phyloP scores from a whole-genome alignment of 2,797 vertebrate genomes.

The Epinephelus coioides region DNA sequence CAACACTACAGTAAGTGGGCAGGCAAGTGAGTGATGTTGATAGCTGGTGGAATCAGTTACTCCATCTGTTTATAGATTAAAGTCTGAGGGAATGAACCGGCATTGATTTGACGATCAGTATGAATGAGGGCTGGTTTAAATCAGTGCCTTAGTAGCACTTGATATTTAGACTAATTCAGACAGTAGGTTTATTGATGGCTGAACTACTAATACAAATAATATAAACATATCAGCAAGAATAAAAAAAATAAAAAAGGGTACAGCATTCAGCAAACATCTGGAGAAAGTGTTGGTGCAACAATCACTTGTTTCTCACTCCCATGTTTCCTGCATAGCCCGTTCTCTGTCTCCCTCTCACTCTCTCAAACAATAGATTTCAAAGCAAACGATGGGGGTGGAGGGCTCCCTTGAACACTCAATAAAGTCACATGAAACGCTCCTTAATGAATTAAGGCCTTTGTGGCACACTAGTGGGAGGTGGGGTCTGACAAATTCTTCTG shows the following conservation, averaged over 20 bases:
- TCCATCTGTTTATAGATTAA: constrained; percentile 62
- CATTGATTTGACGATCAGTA: constrained; percentile 60
- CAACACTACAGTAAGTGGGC: constrained; percentile 32
- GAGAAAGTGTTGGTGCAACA: constrained; percentile 11
- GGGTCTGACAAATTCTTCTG: constrained; percentile 61
- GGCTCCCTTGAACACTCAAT: constrained; percentile 67
- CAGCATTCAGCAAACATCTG: background rate
- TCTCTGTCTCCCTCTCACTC: constrained; percentile 48
- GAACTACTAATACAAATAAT: background rate
- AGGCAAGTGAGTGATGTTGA: constrained; percentile 52
- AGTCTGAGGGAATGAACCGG: constrained; percentile 49
- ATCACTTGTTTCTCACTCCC: constrained; percentile 43
- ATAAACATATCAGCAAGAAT: background rate
- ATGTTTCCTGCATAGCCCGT: constrained; percentile 59
- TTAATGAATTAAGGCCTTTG: constrained; percentile 82
- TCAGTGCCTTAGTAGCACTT: constrained; percentile 18
- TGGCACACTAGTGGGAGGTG: constrained; percentile 62
- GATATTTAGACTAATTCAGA: constrained; percentile 6
- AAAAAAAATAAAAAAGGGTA: background rate
- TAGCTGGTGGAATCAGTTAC: constrained; percentile 47
- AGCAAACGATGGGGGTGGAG: constrained; percentile 48
- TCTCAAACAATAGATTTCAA: constrained; percentile 70
- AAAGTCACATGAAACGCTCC: constrained; percentile 74
- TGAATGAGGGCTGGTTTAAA: constrained; percentile 49
- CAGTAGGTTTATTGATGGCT: background rate